Evolutionary conservation across 2,113 vertebrate genomes (phyloP).

Genomic region (Megaceryle maxima): DNA sequence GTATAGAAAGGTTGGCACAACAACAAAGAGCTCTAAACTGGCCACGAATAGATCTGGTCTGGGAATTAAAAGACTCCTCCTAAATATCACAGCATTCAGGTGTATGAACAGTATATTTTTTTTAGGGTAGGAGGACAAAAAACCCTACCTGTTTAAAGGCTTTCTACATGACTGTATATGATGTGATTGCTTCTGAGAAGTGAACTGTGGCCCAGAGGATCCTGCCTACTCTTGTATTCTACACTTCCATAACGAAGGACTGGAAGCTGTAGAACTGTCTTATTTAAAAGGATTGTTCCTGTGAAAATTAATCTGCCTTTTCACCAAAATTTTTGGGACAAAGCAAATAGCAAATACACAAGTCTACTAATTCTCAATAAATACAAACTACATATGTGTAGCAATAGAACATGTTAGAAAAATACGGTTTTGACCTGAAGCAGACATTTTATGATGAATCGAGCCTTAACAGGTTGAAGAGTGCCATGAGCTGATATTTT

Average conservation of each 20-base stretch:
- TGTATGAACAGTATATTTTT: not conserved
- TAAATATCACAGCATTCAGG: not conserved
- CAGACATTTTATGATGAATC: not conserved
- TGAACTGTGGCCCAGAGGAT: not conserved
- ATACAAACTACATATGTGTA: not conserved
- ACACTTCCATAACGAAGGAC: not conserved
- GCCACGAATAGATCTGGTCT: not conserved
- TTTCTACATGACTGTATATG: not conserved
- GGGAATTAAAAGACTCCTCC: not conserved
- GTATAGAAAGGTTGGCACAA: not conserved
- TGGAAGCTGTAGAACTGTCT: not conserved
- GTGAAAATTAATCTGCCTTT: not conserved
- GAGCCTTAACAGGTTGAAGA: not conserved
- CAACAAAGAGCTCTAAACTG: not conserved
- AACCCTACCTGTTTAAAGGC: not conserved
- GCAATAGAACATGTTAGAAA: not conserved
- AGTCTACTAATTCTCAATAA: not conserved
- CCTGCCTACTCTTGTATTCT: not conserved
- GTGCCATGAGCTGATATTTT: not conserved
- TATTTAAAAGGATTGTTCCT: not conserved
- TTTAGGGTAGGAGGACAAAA: not conserved
- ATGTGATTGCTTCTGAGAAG: not conserved
- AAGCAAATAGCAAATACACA: not conserved
- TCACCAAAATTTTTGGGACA: not conserved
- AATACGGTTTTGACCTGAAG: fast-evolving